phyloP scores from a whole-genome alignment of 2,113 vertebrate genomes.

The Eurypyga helias region DNA sequence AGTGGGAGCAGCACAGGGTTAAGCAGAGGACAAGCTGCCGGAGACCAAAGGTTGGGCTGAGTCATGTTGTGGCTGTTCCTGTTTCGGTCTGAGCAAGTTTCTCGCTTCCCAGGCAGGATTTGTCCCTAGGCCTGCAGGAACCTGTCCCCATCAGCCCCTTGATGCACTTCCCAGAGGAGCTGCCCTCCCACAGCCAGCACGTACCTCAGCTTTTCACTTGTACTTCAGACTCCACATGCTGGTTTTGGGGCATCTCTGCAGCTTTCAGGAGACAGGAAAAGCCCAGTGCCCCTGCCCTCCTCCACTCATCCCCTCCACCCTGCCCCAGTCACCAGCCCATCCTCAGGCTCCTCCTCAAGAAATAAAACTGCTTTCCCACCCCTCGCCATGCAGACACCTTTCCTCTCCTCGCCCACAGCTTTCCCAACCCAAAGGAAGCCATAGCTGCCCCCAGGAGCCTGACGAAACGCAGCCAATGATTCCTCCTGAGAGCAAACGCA shows the following conservation, averaged over 20 bases:
- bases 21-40: slow-evolving; percentile 3
- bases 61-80: background rate
- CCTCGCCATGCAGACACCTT: background rate
- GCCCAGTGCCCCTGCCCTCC: fast-evolving
- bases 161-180: background rate
- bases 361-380: background rate
- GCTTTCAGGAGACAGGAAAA: background rate
- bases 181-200: background rate
- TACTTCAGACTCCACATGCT: background rate
- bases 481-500: background rate
- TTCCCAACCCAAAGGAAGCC: background rate
- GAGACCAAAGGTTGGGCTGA: slow-evolving; percentile 39
- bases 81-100: slow-evolving; percentile 39
- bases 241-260: background rate
- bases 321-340: background rate
- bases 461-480: background rate
- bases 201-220: background rate
- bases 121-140: background rate
- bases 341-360: background rate
- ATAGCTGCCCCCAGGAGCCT: background rate
- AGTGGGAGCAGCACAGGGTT: background rate
- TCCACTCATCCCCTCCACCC: background rate
- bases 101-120: background rate
- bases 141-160: fast-evolving
- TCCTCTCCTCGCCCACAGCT: background rate